Evolutionary conservation across 2,113 vertebrate genomes (phyloP), one percentile per base, ranked within the genome.

Genomic region (Taxidea taxus): DNA sequence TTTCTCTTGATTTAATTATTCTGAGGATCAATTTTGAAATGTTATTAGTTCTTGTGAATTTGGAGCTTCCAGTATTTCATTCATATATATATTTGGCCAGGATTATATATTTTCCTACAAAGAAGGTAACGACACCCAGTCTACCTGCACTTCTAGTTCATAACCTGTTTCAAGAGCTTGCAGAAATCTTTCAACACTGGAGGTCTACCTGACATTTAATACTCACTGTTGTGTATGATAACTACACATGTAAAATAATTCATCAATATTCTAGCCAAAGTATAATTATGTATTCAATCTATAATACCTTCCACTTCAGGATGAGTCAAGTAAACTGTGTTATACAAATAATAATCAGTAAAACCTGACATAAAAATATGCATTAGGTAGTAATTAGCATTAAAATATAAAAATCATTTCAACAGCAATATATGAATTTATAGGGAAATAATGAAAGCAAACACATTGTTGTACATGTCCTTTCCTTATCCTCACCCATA

Each of bases 321-420:
- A 29, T 87, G 23, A 95, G 96, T 97, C 74, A 23, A 95, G 42
- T 87, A 96, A 93, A 70, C 31, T 85, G 10, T 78, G 42, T 78
- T 93, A 39, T 92, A 94, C 66, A 96, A 96, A 96, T 90, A 94
- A 86, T 91, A 95, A 95, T 93, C 68, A 96, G 42, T 90, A 94
- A 90, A 95, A 92, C 39, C 21, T 96, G 62, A 60, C 44, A 92
- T 85, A 75, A 90, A 93, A 97, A 92, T 95, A 80, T 77, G 29
- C 21, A 92, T 97, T 83, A 82, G 14, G 37, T 96, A 93, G 93
- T 95, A 27, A 78, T 72, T 44, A 95, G 4, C 3, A 66, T 86
- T 93, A 92, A 96, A 96, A 66, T 94, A 15, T 1, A 85, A 72
- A 2, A 70, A 72, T 70, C 92, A 91, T 92, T 90, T 82, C 70